These are phyloP conservation scores for Caranx melampygus DNA, from an alignment of 2,113 vertebrate genomes.

Conservation along the genomic window DNA sequence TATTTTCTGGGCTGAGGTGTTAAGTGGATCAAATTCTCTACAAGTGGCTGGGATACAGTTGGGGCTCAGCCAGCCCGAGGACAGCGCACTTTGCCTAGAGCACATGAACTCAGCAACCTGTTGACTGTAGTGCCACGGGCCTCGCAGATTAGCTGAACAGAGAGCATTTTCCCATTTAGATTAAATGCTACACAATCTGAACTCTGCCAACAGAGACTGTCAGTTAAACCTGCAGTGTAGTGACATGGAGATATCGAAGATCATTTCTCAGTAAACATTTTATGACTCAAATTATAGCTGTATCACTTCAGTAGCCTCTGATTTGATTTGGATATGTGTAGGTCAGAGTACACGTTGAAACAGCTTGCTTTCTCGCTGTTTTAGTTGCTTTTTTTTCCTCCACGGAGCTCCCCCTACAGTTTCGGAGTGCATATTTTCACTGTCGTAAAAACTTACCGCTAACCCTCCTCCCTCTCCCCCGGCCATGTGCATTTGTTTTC, in stretches of 20 bases:
- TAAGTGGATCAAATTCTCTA: conserved; percentile 54
- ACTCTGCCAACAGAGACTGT: background rate
- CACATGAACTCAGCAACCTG: conserved; percentile 57
- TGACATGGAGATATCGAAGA: background rate
- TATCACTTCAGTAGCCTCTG: background rate
- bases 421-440: too few species aligned
- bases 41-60: conserved; percentile 56
- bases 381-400: too few species aligned
- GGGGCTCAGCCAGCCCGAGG: conserved; percentile 42
- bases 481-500: too few species aligned
- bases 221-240: background rate
- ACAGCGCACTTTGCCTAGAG: conserved; percentile 12
- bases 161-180: conserved; percentile 27
- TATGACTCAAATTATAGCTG: background rate
- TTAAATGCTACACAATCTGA: background rate
- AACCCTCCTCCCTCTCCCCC: too few species aligned
- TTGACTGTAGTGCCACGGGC: background rate
- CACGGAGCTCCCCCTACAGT: too few species aligned
- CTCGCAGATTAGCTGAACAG: conserved; percentile 24
- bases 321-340: background rate
- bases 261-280: background rate
- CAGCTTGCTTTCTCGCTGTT: background rate
- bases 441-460: too few species aligned
- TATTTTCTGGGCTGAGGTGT: conserved; percentile 54
- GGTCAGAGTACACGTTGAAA: background rate